phyloP scores from a whole-genome alignment of 2,888 invertebrate genomes.

The Syrista parreyssii region DNA sequence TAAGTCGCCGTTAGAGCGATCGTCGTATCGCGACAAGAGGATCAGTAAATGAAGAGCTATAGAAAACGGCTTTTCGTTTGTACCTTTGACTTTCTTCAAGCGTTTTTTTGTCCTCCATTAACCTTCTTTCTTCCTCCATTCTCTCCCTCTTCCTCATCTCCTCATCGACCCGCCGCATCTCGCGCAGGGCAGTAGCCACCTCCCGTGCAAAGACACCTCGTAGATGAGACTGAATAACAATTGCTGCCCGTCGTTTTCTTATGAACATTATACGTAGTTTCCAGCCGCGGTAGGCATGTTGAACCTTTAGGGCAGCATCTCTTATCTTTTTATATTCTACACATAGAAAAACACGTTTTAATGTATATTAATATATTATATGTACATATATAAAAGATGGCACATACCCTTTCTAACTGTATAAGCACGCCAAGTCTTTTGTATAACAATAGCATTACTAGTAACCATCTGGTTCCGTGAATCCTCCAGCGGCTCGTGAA shows the following conservation, averaged over 20 bases:
- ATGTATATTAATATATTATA: not conserved
- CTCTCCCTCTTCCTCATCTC: conserved; percentile 85
- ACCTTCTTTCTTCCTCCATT: conserved; percentile 77
- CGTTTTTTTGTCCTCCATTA: conserved; percentile 69
- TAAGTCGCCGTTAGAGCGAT: conserved; percentile 4
- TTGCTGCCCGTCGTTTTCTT: conserved; percentile 82
- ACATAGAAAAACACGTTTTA: conserved; percentile 8
- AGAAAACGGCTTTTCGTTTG: conserved; percentile 4
- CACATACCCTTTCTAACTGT: conserved; percentile 70
- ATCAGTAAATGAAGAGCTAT: too few species aligned
- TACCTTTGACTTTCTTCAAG: conserved; percentile 76
- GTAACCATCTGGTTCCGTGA: conserved; percentile 77
- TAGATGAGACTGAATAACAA: conserved; percentile 87
- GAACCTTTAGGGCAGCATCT: conserved; percentile 79
- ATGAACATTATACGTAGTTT: conserved; percentile 84
- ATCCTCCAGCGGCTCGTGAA: conserved; percentile 88
- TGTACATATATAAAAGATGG: not conserved
- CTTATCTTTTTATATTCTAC: conserved; percentile 76
- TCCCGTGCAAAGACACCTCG: conserved; percentile 92
- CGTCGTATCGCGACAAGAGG: not conserved
- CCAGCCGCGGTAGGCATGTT: conserved; percentile 89
- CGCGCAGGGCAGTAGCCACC: conserved; percentile 85
- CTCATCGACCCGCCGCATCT: conserved; percentile 88
- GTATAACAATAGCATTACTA: conserved; percentile 78
- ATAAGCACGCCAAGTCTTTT: conserved; percentile 79